These are phyloP conservation scores for Poecilia latipinna DNA, from an alignment of 2,113 vertebrate species.

Conservation along the genomic window DNA sequence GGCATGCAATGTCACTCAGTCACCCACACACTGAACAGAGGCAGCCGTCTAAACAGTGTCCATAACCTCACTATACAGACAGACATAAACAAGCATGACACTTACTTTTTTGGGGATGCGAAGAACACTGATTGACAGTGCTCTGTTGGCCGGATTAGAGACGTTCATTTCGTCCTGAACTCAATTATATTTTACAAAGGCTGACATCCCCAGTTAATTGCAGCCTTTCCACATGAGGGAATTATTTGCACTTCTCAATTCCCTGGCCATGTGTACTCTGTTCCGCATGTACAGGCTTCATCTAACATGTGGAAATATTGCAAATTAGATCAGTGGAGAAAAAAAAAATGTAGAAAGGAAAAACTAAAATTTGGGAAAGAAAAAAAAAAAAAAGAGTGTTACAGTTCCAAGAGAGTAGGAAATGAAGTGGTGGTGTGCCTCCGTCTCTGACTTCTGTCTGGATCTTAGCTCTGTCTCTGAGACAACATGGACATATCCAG, in stretches of 20 bases:
- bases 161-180: slow-evolving; percentile 83
- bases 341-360: slow-evolving; percentile 1
- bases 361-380: slow-evolving; percentile 35
- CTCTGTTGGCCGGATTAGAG: slow-evolving; percentile 82
- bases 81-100: slow-evolving; percentile 78
- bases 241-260: slow-evolving; percentile 84
- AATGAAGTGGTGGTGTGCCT: slow-evolving; percentile 41
- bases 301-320: slow-evolving; percentile 76
- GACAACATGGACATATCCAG: slow-evolving; percentile 61
- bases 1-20: slow-evolving; percentile 54
- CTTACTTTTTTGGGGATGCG: slow-evolving; percentile 70
- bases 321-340: slow-evolving; percentile 70
- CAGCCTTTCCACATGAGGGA: slow-evolving; percentile 84
- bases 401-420: slow-evolving; percentile 51
- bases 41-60: slow-evolving; percentile 71
- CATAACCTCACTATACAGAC: slow-evolving; percentile 59
- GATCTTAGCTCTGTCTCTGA: slow-evolving; percentile 60
- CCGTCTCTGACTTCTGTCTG: slow-evolving; percentile 63
- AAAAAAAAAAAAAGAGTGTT: slow-evolving; percentile 42
- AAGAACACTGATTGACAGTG: slow-evolving; percentile 79
- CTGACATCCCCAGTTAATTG: slow-evolving; percentile 86
- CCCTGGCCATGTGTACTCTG: slow-evolving; percentile 79
- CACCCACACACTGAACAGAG: slow-evolving; percentile 67
- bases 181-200: slow-evolving; percentile 86
- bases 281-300: slow-evolving; percentile 75